Base-by-base conservation (phyloP, 2,113 vertebrate species). In the Lepisosteus oculatus region DNA sequence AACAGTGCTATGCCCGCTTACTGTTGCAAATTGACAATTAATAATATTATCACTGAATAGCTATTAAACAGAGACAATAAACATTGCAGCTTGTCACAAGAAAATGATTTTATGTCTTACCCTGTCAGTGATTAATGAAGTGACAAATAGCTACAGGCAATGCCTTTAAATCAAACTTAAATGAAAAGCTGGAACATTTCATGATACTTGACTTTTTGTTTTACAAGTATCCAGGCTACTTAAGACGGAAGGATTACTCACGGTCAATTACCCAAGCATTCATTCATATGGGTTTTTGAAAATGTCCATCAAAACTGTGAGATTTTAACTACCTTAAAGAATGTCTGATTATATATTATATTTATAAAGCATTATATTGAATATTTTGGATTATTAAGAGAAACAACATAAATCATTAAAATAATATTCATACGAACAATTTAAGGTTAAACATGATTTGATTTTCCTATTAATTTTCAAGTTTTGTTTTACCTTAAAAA, bases 231-330 rank as follows among this genome's bases (percentile, higher is more conserved):
- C 61, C 66, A 62, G 67, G 12, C 43, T 59, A 62, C 76, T 72
- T 79, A 77, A 74, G 78, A 73, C 61, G 62, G 17, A 29, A 15
- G 12, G 69, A 57, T 78, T 75, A 77, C 74, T 79, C 70, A 79
- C 75, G 77, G 70, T 71, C 77, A 77, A 77, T 79, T 79, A 74
- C 68, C 75, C 55, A 70, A 74, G 71, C 71, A 74, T 74, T 74
- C 66, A 29, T 29, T 61, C 17, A 51, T 71, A 62, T 43, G 47
- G 67, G 45, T 45, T 66, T 43, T 67, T 43, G 63, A n/a, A 14
- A 72, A 61, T 67, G 41, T 41, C 47, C 45, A 55, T 57, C 54
- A 45, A 43, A 66, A 42, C 14, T 12, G 55, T 47, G 43, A 13
- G 54, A 67, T 47, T 67, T 6, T 43, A 3, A 17, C 42, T 41